Evolutionary conservation across 2,797 vertebrate genomes (phyloP), one percentile per base, ranked within the genome.

Genomic region (Sebastes taczanowskii): DNA sequence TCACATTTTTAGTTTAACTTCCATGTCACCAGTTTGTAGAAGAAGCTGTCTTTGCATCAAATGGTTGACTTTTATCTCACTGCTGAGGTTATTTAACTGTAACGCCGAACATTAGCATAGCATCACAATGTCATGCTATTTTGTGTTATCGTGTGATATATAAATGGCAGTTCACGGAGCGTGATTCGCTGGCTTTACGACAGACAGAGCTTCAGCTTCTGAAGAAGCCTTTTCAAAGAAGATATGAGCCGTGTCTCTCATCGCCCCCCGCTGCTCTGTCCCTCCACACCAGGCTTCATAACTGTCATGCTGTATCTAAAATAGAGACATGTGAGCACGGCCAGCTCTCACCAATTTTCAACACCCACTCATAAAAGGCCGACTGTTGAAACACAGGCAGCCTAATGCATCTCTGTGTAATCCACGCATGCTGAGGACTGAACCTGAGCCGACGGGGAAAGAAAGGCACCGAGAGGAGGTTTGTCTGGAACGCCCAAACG

Each of bases 291-390:
- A 62, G 78, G 42, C 83, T 89, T 92, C 90, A 90, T 83, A 94
- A 90, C 91, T 89, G 94, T 93, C 93, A 92, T 29, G 80, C 78
- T 78, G 66, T 34, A 89, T 92, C 90, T 80, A 91, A 91, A 94
- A 94, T 81, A 86, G 72, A 92, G 91, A 90, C 86, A 89, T 92
- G 90, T 84, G 86, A 92, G 89, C 77, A 18, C 13, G 66, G 85
- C 78, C 82, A 53, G 80, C 88, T 72, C 91, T 72, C 81, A 61
- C 58, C 78, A 23, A 80, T 78, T 94, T 90, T 94, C 93, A 95
- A 92, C 94, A 93, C 92, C 91, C 89, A 89, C 93, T 94, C 94
- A 94, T 94, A 93, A 94, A 88, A 80, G 74, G 81, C 66, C 1
- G 80, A 66, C 89, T 89, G 94, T 83, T 94, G 93, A 92, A 92